Conservation (phyloP, 2,113 vertebrate genomes). For the Plestiodon gilberti region DNA sequence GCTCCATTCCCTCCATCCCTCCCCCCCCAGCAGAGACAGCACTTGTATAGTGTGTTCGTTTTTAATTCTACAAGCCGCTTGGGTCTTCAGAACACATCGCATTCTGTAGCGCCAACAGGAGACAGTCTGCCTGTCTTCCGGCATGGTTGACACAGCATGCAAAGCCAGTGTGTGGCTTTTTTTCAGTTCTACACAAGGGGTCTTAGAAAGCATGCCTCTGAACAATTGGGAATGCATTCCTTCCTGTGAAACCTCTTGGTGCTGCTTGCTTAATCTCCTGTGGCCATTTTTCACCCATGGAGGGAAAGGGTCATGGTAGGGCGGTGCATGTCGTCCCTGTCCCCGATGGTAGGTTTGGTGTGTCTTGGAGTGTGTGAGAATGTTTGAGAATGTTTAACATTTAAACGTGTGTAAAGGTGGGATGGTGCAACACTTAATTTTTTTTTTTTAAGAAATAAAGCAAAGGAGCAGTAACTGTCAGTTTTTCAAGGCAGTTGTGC, state of each 20-base stretch:
- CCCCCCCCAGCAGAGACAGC: too few species aligned
- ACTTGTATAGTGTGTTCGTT: background rate
- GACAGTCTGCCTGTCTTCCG: too few species aligned
- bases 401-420: background rate
- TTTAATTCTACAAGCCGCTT: background rate
- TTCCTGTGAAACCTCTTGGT: too few species aligned
- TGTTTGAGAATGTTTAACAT: background rate
- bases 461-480: too few species aligned
- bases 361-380: background rate
- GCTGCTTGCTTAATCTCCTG: background rate
- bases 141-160: too few species aligned
- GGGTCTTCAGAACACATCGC: background rate
- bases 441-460: too few species aligned
- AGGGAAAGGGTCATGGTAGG: background rate
- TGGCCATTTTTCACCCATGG: background rate
- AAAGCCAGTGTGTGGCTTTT: background rate
- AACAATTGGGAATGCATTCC: too few species aligned
- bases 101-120: too few species aligned
- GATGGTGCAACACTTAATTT: background rate
- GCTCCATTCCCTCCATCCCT: background rate
- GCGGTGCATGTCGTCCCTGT: too few species aligned
- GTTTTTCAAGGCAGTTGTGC: too few species aligned
- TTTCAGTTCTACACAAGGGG: background rate
- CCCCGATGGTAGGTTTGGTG: too few species aligned
- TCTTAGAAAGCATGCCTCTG: background rate